Evolutionary conservation across 2,888 invertebrate genomes (phyloP), one percentile per base, ranked within the genome.

Genomic region (Charanyca ferruginea): DNA sequence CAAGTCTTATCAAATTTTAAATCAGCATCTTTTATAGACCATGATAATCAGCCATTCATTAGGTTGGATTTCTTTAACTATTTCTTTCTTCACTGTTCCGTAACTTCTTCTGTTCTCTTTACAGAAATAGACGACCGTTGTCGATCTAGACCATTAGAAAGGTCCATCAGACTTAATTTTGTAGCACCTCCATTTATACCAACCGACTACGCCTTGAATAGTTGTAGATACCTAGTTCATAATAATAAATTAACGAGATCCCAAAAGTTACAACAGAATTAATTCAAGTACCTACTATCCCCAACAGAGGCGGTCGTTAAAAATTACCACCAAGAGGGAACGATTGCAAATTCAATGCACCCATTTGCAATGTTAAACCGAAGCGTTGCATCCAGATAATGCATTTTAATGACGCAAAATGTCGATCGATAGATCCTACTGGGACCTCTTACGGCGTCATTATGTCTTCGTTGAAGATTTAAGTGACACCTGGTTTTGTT

Each of bases 401-500:
- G 94, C 91, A 94, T 96, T 96, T 96, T 96, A 96, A 95, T 96
- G 96, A 90, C 92, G 94, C 84, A 81, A 92, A 93, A 91, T 93
- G 90, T 88, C 85, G 89, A 90, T 92, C 93, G 89, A 93, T 91
- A 87, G 87, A 86, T 86, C 84, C 84, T 80, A 77, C 79, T 71
- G 76, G 81, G 78, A 80, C 85, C 72, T 77, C 87, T 90, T 88
- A 83, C 85, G 81, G 80, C 77, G 83, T 84, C 86, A 90, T 92
- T 91, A 90, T 77, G 80, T 82, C 74, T 66, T 78, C 77, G 86
- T 85, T 83, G 79, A 80, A 84, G 90, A 91, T 85, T 90, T 90
- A 89, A 91, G 83, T 86, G 85, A 86, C 90, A 91, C 87, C 89
- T 89, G 90, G 87, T 73, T 73, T 72, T 70, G 77, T 87, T 87